A percentile compares a stretch with the other conserved stretches of the same genome.
These are phyloP conservation scores for Macrotus californicus DNA, from an alignment of 2,113 vertebrate genomes.

Conservation along the genomic window DNA sequence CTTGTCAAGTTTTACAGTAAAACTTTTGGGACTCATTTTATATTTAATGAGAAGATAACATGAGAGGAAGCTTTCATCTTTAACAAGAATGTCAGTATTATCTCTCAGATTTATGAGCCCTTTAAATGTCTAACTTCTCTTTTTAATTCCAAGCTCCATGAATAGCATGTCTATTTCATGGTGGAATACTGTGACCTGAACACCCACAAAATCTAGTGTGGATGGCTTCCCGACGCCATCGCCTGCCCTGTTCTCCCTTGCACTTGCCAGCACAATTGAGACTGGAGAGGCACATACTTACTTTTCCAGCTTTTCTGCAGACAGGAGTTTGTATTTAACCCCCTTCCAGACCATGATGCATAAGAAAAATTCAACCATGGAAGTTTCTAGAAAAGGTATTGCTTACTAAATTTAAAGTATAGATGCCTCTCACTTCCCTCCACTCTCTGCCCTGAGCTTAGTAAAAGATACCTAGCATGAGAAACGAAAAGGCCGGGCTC, in stretches of 20 bases:
- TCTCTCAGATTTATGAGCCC: not conserved
- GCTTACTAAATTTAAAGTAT: not conserved
- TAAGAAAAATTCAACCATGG: not conserved
- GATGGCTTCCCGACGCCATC: not conserved
- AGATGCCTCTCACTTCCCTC: not conserved
- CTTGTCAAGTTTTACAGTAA: conserved; percentile 6
- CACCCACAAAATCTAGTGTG: not conserved
- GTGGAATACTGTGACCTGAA: not conserved
- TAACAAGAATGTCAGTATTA: not conserved
- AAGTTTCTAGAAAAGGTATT: not conserved
- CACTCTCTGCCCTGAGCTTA: not conserved
- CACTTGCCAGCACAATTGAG: not conserved
- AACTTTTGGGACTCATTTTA: not conserved
- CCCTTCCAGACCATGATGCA: not conserved
- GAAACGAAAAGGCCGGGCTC: not conserved
- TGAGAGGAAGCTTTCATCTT: not conserved
- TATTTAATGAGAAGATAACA: conserved; percentile 5
- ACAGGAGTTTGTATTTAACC: not conserved
- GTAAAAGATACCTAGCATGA: not conserved
- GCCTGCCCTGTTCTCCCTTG: not conserved
- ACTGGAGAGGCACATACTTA: not conserved
- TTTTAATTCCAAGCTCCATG: not conserved
- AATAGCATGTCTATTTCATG: not conserved
- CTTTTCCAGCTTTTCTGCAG: not conserved
- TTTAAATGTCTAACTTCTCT: not conserved